Percentiles rank a stretch among this genome's conserved stretches.
phyloP scores from a whole-genome alignment of 1,140 invertebrate species.

The Bombus superbus region DNA sequence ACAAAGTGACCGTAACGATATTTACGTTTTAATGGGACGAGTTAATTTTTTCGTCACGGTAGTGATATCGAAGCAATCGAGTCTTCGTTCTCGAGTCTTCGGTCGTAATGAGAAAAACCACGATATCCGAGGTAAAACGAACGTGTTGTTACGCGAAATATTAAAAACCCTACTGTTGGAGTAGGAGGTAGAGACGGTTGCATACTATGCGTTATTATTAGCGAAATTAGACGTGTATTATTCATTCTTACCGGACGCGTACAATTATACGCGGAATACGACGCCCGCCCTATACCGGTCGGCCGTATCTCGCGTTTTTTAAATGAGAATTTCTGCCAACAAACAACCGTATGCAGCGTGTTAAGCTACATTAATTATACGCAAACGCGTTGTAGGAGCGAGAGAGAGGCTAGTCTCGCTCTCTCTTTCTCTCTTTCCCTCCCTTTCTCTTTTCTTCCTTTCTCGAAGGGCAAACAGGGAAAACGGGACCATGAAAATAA shows the following conservation, averaged over 20 bases:
- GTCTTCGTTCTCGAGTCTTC: background rate
- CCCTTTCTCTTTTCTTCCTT: background rate
- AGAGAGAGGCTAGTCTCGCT: background rate
- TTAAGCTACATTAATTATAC: constrained; percentile 47
- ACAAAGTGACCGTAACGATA: background rate
- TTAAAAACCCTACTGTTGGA: background rate
- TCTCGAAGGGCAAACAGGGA: background rate
- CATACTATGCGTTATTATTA: constrained; percentile 40
- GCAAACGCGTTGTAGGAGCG: background rate
- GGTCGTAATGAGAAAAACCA: background rate
- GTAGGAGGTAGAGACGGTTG: background rate
- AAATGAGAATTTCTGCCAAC: constrained; percentile 48
- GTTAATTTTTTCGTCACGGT: background rate
- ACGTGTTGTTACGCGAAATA: constrained; percentile 24
- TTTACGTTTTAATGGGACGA: background rate
- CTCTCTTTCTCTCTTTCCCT: too few relatives aligned
- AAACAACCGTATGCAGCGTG: constrained; percentile 29
- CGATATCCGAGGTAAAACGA: background rate
- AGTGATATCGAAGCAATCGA: background rate
- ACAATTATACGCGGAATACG: constrained; percentile 36
- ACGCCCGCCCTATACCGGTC: background rate
- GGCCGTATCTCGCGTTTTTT: constrained; percentile 29
- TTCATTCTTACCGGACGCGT: constrained; percentile 40
- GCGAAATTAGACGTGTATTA: constrained; percentile 49
- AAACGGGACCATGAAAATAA: constrained; percentile 20